Conservation (phyloP, 2,113 vertebrate species). For the Megaceryle maxima region DNA sequence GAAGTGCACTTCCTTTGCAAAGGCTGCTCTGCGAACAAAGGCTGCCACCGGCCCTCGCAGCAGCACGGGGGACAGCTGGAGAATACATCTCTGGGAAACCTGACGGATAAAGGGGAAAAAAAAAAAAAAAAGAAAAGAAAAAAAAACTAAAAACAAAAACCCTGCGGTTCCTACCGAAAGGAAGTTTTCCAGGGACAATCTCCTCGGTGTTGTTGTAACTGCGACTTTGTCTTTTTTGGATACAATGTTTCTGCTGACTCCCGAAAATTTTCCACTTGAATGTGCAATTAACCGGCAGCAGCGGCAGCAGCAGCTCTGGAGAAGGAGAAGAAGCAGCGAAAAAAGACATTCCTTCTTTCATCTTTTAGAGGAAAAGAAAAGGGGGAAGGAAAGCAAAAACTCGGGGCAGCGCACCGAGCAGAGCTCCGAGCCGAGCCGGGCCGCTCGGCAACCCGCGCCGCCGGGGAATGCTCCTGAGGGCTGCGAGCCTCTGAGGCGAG, state of each 20-base stretch:
- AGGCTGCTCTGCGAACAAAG: conserved; percentile 73
- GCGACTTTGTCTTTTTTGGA: conserved; percentile 92
- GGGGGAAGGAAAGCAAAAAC: neutral
- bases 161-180: conserved; percentile 78
- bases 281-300: conserved; percentile 87
- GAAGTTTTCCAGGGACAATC: conserved; percentile 81
- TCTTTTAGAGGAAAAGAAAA: conserved; percentile 66
- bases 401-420: neutral
- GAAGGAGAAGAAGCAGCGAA: conserved; percentile 84
- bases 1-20: conserved; percentile 65
- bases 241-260: conserved; percentile 86
- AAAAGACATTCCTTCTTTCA: conserved; percentile 86
- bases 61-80: neutral
- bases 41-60: conserved; percentile 64
- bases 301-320: conserved; percentile 83
- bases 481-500: neutral
- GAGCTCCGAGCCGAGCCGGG: neutral
- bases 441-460: neutral
- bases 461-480: neutral
- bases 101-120: conserved; percentile 4
- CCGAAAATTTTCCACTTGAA: conserved; percentile 89
- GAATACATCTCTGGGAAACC: neutral
- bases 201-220: conserved; percentile 77
- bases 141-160: neutral
- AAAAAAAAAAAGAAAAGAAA: neutral